Evolutionary conservation across 1,140 invertebrate genomes (phyloP), one percentile per base, ranked within the genome.

Genomic region (Ceratosolen solmsi): DNA sequence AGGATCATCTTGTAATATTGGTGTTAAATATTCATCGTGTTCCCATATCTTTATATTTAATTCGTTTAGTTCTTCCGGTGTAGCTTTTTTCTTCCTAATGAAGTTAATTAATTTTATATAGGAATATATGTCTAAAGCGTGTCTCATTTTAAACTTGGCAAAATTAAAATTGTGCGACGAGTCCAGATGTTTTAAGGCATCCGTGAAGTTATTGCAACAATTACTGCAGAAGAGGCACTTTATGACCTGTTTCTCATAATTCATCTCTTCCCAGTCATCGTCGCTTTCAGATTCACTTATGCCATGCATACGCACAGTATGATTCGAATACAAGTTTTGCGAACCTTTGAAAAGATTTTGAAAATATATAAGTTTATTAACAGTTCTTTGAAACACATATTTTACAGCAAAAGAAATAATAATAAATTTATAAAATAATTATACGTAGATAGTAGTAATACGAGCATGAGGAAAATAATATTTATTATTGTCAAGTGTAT

Each of bases 21-120:
- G 96, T 87, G 95, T 95, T 80, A 98, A 93, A 90, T 96, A 98
- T 71, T 95, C 94, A 86, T 98, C 96, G 83, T 94, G 93, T 51
- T 94, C 93, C 96, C 96, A 97, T 3, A 93, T 85, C 17, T 92
- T 89, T 77, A 92, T 88, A 33, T 91, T 88, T 7, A 92, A 86
- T 20, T 90, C 89, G 56, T 93, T 92, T 20, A 96, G 89, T 33
- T 93, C 91, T 58, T 94, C 89, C 51, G 93, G 91, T n/a, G 85
- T 90, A 27, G 94, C 87, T 85, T 94, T 94, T 74, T 94, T 92
- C 41, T 90, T 92, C 85, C 96, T 93, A 74, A 98, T 95, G 87
- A 94, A 98, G 92, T 98, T 98, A 20, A 98, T 94, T 84, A 98
- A 91, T 89, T 97, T 97, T 27, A 98, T 97, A 84, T 95, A 98